Evolutionary conservation across 2,113 vertebrate genomes (phyloP), one percentile per base, ranked within the genome.

Genomic region (Pterocles orientalis): DNA sequence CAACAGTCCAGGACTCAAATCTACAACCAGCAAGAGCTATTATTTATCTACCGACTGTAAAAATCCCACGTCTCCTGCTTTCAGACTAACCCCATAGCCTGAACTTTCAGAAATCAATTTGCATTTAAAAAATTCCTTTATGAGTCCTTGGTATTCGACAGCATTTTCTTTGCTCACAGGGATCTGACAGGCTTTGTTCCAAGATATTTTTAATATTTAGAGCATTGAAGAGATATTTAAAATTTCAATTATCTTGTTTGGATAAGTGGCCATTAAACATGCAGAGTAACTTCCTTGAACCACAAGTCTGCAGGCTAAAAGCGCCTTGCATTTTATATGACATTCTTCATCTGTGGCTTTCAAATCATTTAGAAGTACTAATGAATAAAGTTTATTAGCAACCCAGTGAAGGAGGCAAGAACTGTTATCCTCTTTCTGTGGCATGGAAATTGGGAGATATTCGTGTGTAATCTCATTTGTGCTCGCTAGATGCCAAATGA

Each of bases 311-410:
- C 91, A 95, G 94, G 95, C 94, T 93, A 96, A 85, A 95, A 91
- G 75, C 0, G 2, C 71, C 50, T 95, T 0, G 1, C 58, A 56
- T 94, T 95, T 96, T 73, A 78, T 91, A 91, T 83, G 54, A 89
- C 58, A 70, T 88, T 91, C 82, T 95, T 95, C 71, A 88, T 94
- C 81, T 34, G 28, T 92, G 89, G 54, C 88, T 94, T 91, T 92
- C 83, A 94, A 94, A 95, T 96, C 43, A 91, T 93, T 96, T 97
- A 89, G 82, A 90, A 96, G 76, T 78, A 82, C 53, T 93, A 89
- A 94, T 94, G 94, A 97, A 91, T 91, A 95, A 97, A 96, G 86
- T 95, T 95, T 97, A 93, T 96, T 94, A 95, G 69, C 57, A 94
- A 92, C 34, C 81, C 73, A 72, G 50, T 0, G 3, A 66, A 91